Evolutionary conservation across 2,888 invertebrate genomes (phyloP).

Genomic region (Cloeon dipterum): DNA sequence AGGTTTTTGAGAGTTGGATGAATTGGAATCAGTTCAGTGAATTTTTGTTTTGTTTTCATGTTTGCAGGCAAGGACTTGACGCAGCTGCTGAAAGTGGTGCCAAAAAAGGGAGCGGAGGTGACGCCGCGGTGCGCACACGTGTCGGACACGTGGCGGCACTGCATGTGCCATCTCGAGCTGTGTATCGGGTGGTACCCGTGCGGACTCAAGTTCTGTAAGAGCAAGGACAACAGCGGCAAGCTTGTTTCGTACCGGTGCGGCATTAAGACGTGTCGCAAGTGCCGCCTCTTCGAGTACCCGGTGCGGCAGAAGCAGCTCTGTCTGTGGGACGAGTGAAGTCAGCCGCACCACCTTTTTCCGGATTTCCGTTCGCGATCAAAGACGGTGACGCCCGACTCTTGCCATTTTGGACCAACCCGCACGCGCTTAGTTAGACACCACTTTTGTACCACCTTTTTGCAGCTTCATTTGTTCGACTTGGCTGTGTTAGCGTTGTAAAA

Average conservation of each 20-base stretch:
- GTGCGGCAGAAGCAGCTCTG: conserved; percentile 63
- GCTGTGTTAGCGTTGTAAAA: too few species aligned
- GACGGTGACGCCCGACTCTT: too few species aligned
- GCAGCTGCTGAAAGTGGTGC: conserved; percentile 44
- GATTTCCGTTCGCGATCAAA: too few species aligned
- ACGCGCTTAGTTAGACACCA: too few species aligned
- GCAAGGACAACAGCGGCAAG: conserved; percentile 31
- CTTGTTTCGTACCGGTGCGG: conserved; percentile 67
- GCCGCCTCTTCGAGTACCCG: conserved; percentile 69
- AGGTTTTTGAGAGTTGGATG: too few species aligned
- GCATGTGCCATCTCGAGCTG: conserved; percentile 64
- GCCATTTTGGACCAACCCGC: too few species aligned
- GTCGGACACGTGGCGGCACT: conserved; percentile 23
- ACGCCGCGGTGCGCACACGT: conserved; percentile 5
- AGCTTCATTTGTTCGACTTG: too few species aligned
- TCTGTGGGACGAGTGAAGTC: conserved; percentile 51
- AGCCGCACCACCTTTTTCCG: too few species aligned
- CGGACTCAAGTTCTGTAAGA: conserved; percentile 83
- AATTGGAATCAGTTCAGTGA: too few species aligned
- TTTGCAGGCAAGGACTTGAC: conserved; percentile 46
- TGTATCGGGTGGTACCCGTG: conserved; percentile 94
- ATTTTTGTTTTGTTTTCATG: too few species aligned
- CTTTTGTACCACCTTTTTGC: too few species aligned
- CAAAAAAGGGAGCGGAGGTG: too few species aligned
- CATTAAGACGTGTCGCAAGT: conserved; percentile 83